Conservation (phyloP, 2,888 invertebrate genomes). For the Holacanthella duospinosa region DNA sequence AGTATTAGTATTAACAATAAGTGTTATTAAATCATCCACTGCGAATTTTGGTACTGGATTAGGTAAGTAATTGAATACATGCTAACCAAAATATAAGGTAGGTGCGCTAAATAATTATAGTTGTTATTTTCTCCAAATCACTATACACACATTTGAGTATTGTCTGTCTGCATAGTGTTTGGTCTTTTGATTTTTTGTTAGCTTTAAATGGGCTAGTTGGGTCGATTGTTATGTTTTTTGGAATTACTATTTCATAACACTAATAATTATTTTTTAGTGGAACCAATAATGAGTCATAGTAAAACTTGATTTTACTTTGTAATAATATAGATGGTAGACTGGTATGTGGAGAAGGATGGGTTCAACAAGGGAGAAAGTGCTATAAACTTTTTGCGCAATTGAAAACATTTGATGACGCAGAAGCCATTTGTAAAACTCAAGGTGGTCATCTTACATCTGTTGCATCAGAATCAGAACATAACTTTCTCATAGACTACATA, state of each 20-base stretch:
- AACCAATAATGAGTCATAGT: too few relatives aligned
- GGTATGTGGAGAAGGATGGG: neutral
- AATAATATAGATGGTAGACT: neutral
- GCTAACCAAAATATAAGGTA: too few relatives aligned
- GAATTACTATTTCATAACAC: too few relatives aligned
- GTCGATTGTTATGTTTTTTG: neutral
- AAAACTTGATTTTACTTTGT: too few relatives aligned
- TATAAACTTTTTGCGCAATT: neutral
- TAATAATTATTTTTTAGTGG: too few relatives aligned
- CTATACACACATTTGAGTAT: neutral
- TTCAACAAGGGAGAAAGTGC: neutral
- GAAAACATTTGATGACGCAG: conserved; percentile 1
- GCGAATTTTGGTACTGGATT: too few relatives aligned
- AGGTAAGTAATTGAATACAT: too few relatives aligned
- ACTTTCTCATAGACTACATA: neutral
- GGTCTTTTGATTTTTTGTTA: neutral
- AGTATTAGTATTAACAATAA: too few relatives aligned
- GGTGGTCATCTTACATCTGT: neutral
- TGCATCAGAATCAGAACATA: neutral
- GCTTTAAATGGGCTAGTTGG: neutral
- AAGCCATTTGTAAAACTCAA: neutral
- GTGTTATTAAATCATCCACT: too few relatives aligned
- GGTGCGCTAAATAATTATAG: too few relatives aligned
- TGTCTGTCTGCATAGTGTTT: too few relatives aligned
- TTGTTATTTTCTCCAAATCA: too few relatives aligned